phyloP scores from a whole-genome alignment of 2,888 invertebrate species.

The Hypsopygia costalis region DNA sequence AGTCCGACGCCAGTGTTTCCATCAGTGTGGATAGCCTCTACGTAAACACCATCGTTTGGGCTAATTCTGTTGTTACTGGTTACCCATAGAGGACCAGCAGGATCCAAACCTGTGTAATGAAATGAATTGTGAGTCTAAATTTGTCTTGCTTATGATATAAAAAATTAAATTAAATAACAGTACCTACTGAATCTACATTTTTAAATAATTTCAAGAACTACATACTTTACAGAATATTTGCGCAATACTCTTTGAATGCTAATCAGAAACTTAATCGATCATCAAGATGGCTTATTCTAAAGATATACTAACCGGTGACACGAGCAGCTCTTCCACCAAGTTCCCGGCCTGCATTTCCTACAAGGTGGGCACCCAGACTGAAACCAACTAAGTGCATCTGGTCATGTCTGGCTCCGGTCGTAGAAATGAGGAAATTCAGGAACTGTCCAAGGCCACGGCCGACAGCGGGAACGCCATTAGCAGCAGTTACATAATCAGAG shows the following conservation, averaged over 20 bases:
- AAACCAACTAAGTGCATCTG: slow-evolving; percentile 58
- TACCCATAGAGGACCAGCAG: slow-evolving; percentile 56
- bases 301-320: slow-evolving; percentile 43
- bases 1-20: too few relatives aligned
- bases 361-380: slow-evolving; percentile 62
- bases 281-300: too few relatives aligned
- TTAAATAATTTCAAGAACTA: too few relatives aligned
- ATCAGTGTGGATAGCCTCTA: too few relatives aligned
- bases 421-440: slow-evolving; percentile 35
- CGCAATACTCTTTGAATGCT: too few relatives aligned
- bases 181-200: too few relatives aligned
- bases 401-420: slow-evolving; percentile 32
- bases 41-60: too few relatives aligned
- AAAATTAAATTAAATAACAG: too few relatives aligned
- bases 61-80: slow-evolving; percentile 14
- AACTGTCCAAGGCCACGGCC: slow-evolving; percentile 57
- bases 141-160: too few relatives aligned
- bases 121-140: too few relatives aligned
- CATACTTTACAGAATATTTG: too few relatives aligned
- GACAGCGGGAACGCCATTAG: slow-evolving; percentile 34
- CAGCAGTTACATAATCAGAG: slow-evolving; percentile 39
- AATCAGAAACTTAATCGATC: too few relatives aligned
- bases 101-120: slow-evolving; percentile 16
- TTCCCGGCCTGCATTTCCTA: slow-evolving; percentile 47
- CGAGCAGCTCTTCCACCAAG: slow-evolving; percentile 41